Evolutionary conservation across 2,797 vertebrate genomes (phyloP).

Genomic region (Rhodeus uyekii): DNA sequence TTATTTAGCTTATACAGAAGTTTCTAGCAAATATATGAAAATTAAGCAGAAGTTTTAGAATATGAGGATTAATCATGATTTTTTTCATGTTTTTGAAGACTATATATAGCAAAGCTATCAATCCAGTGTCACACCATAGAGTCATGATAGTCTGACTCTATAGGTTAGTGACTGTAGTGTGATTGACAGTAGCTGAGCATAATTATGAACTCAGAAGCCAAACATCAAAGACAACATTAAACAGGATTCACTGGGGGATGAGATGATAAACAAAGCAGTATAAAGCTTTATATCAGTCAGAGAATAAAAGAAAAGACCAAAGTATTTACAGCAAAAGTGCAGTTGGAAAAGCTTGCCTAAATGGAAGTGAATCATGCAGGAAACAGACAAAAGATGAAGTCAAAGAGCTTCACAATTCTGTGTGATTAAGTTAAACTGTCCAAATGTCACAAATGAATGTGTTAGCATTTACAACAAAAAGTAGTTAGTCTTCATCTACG

Average conservation of each 20-base stretch:
- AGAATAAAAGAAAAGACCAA: conserved; percentile 3
- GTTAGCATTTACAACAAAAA: too few relatives aligned
- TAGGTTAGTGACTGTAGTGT: conserved; percentile 6
- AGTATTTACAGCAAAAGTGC: background rate
- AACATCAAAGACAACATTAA: conserved; percentile 15
- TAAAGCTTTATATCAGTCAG: conserved; percentile 11
- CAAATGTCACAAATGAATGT: background rate
- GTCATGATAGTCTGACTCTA: background rate
- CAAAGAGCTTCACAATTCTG: background rate
- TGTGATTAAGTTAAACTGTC: background rate
- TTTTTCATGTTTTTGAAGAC: background rate
- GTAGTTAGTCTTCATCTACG: background rate
- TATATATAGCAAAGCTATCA: conserved; percentile 8
- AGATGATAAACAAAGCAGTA: conserved; percentile 3
- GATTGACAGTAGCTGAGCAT: conserved; percentile 23
- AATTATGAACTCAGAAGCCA: conserved; percentile 10
- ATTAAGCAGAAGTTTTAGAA: background rate
- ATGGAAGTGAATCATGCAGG: conserved; percentile 3
- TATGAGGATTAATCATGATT: background rate
- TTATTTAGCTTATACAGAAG: background rate
- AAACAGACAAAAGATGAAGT: background rate
- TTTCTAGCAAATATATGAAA: background rate
- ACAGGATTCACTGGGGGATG: background rate
- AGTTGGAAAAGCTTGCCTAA: background rate
- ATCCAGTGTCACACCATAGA: background rate